Evolutionary conservation across 2,888 invertebrate genomes (phyloP).

Genomic region (Tholera decimalis): DNA sequence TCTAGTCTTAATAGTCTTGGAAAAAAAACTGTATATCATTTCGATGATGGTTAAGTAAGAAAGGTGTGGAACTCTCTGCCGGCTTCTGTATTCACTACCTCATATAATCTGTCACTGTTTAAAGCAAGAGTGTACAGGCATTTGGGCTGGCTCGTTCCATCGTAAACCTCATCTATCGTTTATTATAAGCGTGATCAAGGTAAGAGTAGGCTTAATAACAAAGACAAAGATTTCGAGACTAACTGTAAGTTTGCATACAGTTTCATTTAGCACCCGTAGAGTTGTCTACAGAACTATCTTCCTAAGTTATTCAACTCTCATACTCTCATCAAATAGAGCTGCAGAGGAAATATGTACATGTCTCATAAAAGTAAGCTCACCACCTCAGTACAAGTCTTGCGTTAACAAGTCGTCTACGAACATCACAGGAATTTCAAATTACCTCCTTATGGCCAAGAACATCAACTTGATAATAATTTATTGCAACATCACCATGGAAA

Average conservation of each 20-base stretch:
- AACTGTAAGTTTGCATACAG: neutral
- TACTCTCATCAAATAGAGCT: conserved; percentile 17
- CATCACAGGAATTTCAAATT: conserved; percentile 27
- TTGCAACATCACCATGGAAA: conserved; percentile 39
- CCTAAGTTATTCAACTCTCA: conserved; percentile 34
- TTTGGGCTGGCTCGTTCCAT: no score
- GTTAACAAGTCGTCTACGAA: conserved; percentile 9
- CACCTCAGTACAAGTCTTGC: conserved; percentile 26
- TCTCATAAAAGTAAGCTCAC: conserved; percentile 27
- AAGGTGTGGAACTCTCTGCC: no score
- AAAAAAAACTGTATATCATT: no score
- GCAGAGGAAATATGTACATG: conserved; percentile 20
- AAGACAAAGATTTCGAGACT: neutral
- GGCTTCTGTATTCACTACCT: no score
- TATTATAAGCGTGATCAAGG: no score
- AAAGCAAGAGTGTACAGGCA: no score
- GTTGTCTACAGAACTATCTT: conserved; percentile 21
- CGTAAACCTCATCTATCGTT: no score
- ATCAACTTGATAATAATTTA: conserved; percentile 36
- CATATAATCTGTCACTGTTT: no score
- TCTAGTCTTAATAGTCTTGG: no score
- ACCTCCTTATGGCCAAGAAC: conserved; percentile 27
- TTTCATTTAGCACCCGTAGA: no score
- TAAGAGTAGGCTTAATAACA: no score
- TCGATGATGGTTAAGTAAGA: no score